Base-by-base conservation (phyloP, 2,888 invertebrate genomes). In the Cistogaster globosa region DNA sequence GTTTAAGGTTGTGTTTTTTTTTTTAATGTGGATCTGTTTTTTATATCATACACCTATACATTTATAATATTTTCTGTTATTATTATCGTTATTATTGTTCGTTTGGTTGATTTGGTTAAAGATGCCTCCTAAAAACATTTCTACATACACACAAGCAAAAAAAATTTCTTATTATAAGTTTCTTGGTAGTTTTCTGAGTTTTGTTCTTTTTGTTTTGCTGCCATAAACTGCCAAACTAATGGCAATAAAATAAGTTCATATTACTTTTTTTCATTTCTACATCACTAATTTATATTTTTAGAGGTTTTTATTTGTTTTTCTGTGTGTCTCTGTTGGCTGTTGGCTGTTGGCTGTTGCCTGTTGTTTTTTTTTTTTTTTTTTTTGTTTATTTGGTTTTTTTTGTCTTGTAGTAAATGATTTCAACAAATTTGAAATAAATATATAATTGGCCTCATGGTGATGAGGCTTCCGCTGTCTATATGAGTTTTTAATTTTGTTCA, bases 401-500 rank as follows among this genome's bases (percentile, higher is more conserved):
- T 32, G 6, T 32, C 32, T 38, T 68, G 36, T 53, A n/a, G 36
- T 51, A 22, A 22, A 53, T 51, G 45, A 75, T 75, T 81, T 81
- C 55, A 81, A 75, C 67, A 62, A 81, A 81, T 62, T 63, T 75
- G 22, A 81, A 74, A 75, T 81, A 68, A 78, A 71, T 74, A 78
- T 75, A 81, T 87, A 87, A 86, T 87, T 87, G 87, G 76, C 81
- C 79, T 80, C 78, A 68, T 83, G 78, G 75, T 80, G 80, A 53
- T 83, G 76, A 53, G 81, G 81, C 82, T 86, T 87, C 84, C 86
- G 84, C 82, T 82, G 81, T 78, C 80, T 86, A 75, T 71, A 80
- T 76, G 75, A 45, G 57, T 68, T 81, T 81, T 81, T 84, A 74
- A 81, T 78, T 63, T 69, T 74, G 57, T 62, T 77, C 53, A 36